Percentiles rank a stretch among this genome's conserved stretches.
These are phyloP conservation scores for Antechinus stuartii DNA, from an alignment of 2,113 vertebrate genomes.

Conservation along the genomic window DNA sequence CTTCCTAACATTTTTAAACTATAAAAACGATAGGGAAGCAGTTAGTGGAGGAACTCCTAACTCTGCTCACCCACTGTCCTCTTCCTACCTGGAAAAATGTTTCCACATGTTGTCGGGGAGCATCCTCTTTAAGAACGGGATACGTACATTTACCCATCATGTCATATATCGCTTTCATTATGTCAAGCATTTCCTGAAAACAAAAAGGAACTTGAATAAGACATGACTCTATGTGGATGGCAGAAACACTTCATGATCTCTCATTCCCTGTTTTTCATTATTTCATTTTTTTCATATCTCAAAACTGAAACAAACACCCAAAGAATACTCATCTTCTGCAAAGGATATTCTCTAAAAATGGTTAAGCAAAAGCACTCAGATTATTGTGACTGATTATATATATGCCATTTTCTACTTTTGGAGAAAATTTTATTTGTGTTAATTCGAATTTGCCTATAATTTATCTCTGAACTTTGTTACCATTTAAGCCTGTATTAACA, in stretches of 20 bases:
- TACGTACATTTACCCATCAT: conserved; percentile 99
- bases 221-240: background rate
- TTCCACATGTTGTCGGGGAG: conserved; percentile 96
- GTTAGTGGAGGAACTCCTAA: background rate
- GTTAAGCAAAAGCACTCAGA: background rate
- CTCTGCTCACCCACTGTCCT: background rate
- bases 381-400: background rate
- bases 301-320: background rate
- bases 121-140: conserved; percentile 95
- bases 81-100: conserved; percentile 95
- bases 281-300: background rate
- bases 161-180: conserved; percentile 99
- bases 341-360: background rate
- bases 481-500: background rate
- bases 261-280: background rate
- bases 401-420: background rate
- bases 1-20: conserved; percentile 9
- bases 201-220: background rate
- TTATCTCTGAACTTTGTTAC: background rate
- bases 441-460: background rate
- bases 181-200: conserved; percentile 97
- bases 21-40: background rate
- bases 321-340: background rate
- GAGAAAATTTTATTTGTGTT: background rate
- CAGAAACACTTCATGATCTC: background rate